Evolutionary conservation across 2,113 vertebrate genomes (phyloP).

Genomic region (Hucho hucho): DNA sequence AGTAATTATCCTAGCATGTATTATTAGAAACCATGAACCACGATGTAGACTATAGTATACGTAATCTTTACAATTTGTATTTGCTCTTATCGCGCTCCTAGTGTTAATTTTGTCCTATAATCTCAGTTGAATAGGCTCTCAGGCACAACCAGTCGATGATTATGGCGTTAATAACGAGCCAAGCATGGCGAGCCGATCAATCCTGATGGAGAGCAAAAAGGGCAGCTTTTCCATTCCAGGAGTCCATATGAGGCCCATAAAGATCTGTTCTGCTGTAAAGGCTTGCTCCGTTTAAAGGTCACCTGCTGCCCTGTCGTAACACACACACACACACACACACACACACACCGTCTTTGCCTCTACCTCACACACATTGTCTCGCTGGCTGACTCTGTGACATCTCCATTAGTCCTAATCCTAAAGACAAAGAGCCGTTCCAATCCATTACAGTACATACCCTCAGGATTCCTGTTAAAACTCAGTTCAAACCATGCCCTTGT

Average conservation of each 20-base stretch:
- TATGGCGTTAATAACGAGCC: conserved; percentile 43
- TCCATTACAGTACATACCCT: conserved; percentile 8
- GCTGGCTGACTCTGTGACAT: conserved; percentile 20
- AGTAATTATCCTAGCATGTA: conserved; percentile 59
- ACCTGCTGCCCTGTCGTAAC: neutral
- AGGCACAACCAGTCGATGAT: conserved; percentile 27
- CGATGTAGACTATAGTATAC: conserved; percentile 34
- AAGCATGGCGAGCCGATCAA: conserved; percentile 51
- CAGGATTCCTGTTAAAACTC: neutral
- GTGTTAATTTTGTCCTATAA: neutral
- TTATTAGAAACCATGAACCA: conserved; percentile 45
- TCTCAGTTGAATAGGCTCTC: conserved; percentile 21
- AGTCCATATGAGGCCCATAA: conserved; percentile 37
- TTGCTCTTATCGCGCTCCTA: neutral
- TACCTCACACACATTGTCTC: conserved; percentile 1
- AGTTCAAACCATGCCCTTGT: neutral
- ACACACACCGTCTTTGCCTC: neutral
- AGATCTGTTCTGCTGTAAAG: conserved; percentile 23
- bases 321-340: neutral
- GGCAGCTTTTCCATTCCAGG: conserved; percentile 44
- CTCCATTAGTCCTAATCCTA: conserved; percentile 24
- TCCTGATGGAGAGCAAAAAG: conserved; percentile 54
- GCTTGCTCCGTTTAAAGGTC: conserved; percentile 33
- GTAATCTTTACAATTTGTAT: conserved; percentile 19
- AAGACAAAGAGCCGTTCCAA: conserved; percentile 9